Percentiles rank a stretch among this genome's conserved stretches.
Conservation (phyloP, 2,797 vertebrate genomes). For the Malacoraja senta region DNA sequence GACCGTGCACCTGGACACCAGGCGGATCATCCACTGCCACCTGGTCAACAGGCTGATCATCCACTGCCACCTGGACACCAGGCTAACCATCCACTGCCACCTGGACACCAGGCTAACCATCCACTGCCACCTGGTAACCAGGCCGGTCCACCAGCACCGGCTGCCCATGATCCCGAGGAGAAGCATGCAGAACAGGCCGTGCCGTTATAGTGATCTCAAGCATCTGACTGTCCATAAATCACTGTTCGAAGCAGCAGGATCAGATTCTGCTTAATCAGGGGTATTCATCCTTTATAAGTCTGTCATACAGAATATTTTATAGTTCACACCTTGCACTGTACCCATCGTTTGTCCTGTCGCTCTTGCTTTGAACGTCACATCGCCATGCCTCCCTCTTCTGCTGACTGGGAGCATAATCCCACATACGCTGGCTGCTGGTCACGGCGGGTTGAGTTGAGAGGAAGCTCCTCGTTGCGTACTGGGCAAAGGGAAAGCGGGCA, state of each 20-base stretch:
- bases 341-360: no score
- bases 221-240: background rate
- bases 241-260: background rate
- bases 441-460: no score
- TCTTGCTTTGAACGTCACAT: no score
- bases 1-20: background rate
- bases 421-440: background rate
- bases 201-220: background rate
- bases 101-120: background rate
- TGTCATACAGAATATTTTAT: background rate
- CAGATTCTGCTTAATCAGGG: background rate
- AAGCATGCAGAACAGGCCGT: background rate
- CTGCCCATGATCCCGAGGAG: background rate
- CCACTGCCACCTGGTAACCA: background rate
- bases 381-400: no score
- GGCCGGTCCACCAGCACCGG: background rate
- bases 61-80: background rate
- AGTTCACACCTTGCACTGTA: no score
- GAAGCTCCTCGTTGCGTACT: no score
- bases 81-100: background rate
- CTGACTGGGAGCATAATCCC: no score
- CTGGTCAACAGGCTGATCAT: background rate
- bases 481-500: no score
- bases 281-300: background rate
- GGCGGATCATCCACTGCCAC: background rate